Evolutionary conservation across 1,140 invertebrate species (phyloP).

Genomic region (Brachionus rubens): DNA sequence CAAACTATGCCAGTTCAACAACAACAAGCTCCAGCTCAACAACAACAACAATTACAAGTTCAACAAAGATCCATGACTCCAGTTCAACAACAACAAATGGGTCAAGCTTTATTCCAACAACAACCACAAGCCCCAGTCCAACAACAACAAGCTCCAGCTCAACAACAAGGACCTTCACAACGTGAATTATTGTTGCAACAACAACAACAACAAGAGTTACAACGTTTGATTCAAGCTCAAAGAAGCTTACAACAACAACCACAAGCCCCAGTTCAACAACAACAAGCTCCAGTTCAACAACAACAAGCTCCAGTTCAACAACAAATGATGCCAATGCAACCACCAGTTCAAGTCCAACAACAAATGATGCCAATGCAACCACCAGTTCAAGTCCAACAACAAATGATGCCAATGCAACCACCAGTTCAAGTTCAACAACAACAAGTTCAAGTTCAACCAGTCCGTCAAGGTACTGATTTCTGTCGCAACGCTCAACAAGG

Average conservation of each 20-base stretch:
- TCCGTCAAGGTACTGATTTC: constrained; percentile 13
- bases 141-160: background rate
- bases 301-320: background rate
- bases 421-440: background rate
- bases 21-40: background rate
- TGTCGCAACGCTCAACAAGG: constrained; percentile 34
- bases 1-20: background rate
- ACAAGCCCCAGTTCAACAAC: background rate
- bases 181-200: background rate
- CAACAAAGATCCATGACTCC: background rate
- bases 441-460: background rate
- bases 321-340: background rate
- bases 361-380: background rate
- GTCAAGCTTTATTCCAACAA: background rate
- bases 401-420: background rate
- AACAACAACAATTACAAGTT: background rate
- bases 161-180: background rate
- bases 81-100: background rate
- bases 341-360: background rate
- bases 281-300: background rate
- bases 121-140: background rate
- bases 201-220: background rate
- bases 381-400: background rate
- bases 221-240: too few relatives aligned
- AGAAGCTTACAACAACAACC: too few relatives aligned